phyloP scores from a whole-genome alignment of 2,797 vertebrate genomes.

The Sebastes reedi region DNA sequence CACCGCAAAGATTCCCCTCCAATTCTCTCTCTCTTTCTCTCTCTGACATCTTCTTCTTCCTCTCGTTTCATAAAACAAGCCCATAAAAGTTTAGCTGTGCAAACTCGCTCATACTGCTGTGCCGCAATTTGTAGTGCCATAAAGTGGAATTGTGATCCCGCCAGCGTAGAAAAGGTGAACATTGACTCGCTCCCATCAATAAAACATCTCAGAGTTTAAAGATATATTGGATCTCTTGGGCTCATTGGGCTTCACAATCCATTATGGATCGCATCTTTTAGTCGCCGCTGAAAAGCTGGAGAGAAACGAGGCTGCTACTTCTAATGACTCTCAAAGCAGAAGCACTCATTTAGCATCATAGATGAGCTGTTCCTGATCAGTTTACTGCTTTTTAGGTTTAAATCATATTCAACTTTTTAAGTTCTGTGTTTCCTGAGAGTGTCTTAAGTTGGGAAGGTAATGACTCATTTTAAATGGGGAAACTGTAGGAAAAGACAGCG shows the following conservation, averaged over 20 bases:
- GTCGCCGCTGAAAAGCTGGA: slow-evolving; percentile 25
- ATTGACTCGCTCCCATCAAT: slow-evolving; percentile 71
- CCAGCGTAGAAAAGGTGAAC: slow-evolving; percentile 66
- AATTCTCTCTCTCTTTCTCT: neutral
- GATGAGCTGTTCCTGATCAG: slow-evolving; percentile 12
- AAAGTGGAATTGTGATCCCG: slow-evolving; percentile 56
- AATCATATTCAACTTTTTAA: neutral
- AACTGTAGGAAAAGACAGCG: neutral
- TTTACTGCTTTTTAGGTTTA: neutral
- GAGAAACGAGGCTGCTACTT: slow-evolving; percentile 22
- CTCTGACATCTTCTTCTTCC: slow-evolving; percentile 1
- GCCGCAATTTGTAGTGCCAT: slow-evolving; percentile 41
- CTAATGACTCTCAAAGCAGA: slow-evolving; percentile 12
- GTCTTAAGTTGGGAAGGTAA: neutral
- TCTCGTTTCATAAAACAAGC: slow-evolving; percentile 38
- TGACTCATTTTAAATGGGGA: neutral
- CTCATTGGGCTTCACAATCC: slow-evolving; percentile 51
- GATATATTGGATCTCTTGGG: slow-evolving; percentile 64
- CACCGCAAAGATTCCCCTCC: slow-evolving; percentile 38
- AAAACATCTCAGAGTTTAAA: slow-evolving; percentile 71
- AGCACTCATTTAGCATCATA: slow-evolving; percentile 21
- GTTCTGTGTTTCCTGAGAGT: neutral
- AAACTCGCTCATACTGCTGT: slow-evolving; percentile 34
- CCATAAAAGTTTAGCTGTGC: slow-evolving; percentile 48
- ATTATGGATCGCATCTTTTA: slow-evolving; percentile 60